Evolutionary conservation across 2,113 vertebrate species (phyloP).

Genomic region (Rhinolophus ferrumequinum): DNA sequence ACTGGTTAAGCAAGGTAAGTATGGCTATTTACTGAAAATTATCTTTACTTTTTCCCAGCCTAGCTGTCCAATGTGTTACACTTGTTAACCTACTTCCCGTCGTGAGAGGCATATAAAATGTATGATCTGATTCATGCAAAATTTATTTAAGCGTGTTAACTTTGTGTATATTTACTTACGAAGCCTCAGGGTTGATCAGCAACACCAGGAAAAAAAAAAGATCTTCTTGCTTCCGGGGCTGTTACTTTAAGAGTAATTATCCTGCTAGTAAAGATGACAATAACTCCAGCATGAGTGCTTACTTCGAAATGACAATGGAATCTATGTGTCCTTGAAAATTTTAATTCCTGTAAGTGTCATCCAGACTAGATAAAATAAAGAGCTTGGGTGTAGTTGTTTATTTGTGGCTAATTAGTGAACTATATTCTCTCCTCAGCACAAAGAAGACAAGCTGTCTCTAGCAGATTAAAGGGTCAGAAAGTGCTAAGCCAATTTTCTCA

Average conservation of each 20-base stretch:
- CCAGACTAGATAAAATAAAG: conserved; percentile 26
- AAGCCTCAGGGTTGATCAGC: conserved; percentile 32
- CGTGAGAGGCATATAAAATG: conserved; percentile 5
- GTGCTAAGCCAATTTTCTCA: conserved; percentile 55
- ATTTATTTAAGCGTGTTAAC: conserved; percentile 57
- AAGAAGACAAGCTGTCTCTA: conserved; percentile 47
- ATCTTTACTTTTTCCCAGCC: neutral
- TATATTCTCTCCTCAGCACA: conserved; percentile 26
- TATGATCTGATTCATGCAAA: conserved; percentile 7
- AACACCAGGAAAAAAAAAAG: neutral
- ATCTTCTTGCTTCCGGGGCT: neutral
- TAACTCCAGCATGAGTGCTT: neutral
- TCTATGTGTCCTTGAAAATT: conserved; percentile 57
- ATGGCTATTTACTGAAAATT: neutral
- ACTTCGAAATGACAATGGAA: conserved; percentile 52
- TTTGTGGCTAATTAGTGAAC: conserved; percentile 61
- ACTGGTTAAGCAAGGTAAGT: neutral
- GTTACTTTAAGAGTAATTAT: conserved; percentile 65
- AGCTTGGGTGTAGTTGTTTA: conserved; percentile 9
- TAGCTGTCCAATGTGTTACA: neutral
- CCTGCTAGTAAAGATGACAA: neutral
- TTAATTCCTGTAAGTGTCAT: conserved; percentile 15
- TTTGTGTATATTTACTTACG: conserved; percentile 44
- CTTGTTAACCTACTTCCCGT: conserved; percentile 42
- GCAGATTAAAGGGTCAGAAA: conserved; percentile 43